phyloP scores from a whole-genome alignment of 2,888 invertebrate genomes.

The Xestia sexstrigata region DNA sequence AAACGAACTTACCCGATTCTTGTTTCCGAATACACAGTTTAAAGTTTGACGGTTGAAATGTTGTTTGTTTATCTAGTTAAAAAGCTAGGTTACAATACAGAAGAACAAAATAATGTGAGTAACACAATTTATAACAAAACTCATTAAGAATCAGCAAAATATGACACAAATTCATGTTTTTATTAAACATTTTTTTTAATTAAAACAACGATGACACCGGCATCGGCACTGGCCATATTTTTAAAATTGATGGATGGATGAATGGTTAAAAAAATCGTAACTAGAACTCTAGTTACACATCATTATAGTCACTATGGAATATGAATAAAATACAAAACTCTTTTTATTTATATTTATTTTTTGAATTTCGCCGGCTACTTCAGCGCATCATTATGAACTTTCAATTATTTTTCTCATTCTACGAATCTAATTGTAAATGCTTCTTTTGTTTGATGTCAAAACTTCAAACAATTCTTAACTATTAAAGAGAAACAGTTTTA shows the following conservation, averaged over 20 bases:
- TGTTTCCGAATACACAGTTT: not conserved
- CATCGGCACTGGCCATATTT: not conserved
- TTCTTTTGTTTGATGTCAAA: not conserved
- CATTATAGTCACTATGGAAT: too few relatives aligned
- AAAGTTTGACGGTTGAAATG: not conserved
- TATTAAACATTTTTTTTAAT: too few relatives aligned
- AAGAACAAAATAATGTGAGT: not conserved
- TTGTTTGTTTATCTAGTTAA: not conserved
- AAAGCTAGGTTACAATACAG: not conserved
- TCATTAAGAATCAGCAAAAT: not conserved
- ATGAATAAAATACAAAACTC: too few relatives aligned
- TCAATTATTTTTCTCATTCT: not conserved
- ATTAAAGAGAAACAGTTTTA: conserved; percentile 55
- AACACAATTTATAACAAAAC: not conserved
- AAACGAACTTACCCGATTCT: not conserved
- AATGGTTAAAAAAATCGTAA: conserved; percentile 12
- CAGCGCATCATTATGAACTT: not conserved
- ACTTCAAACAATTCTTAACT: conserved; percentile 7
- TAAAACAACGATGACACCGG: not conserved
- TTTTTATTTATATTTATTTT: too few relatives aligned
- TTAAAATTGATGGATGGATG: not conserved
- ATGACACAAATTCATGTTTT: not conserved
- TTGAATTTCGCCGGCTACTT: too few relatives aligned
- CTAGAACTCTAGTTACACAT: conserved; percentile 34
- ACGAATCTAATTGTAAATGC: not conserved